A percentile compares a stretch with the other conserved stretches of the same genome.
phyloP scores from a whole-genome alignment of 2,888 invertebrate genomes.

The Diaphora mendica region DNA sequence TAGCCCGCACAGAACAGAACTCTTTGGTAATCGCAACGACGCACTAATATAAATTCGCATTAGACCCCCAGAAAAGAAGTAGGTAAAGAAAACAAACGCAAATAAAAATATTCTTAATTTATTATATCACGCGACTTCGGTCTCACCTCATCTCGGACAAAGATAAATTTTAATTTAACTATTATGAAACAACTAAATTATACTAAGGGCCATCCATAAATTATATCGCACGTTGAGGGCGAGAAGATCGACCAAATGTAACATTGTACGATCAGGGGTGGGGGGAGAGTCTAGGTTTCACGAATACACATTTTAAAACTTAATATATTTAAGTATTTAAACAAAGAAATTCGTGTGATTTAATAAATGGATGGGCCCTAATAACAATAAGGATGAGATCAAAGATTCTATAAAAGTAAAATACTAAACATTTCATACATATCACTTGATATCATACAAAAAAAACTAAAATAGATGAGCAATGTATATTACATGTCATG shows the following conservation, averaged over 20 bases:
- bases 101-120: slow-evolving; percentile 6
- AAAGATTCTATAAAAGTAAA: not conserved
- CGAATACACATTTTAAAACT: not conserved
- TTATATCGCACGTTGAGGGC: not conserved
- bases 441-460: not conserved
- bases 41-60: too few species aligned
- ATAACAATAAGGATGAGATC: not conserved
- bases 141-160: not conserved
- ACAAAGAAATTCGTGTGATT: not conserved
- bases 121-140: not conserved
- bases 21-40: not conserved
- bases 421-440: not conserved
- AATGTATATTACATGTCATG: too few species aligned
- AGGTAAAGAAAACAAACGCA: not conserved
- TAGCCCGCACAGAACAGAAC: not conserved
- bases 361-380: not conserved
- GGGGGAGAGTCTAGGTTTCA: not conserved
- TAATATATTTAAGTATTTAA: too few species aligned
- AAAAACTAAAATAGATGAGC: too few species aligned
- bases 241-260: too few species aligned
- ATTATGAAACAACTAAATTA: not conserved
- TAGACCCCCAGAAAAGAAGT: not conserved
- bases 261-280: too few species aligned
- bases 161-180: not conserved
- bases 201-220: not conserved